These are phyloP conservation scores for Erythrolamprus reginae DNA, from an alignment of 2,113 vertebrate species.

Conservation along the genomic window DNA sequence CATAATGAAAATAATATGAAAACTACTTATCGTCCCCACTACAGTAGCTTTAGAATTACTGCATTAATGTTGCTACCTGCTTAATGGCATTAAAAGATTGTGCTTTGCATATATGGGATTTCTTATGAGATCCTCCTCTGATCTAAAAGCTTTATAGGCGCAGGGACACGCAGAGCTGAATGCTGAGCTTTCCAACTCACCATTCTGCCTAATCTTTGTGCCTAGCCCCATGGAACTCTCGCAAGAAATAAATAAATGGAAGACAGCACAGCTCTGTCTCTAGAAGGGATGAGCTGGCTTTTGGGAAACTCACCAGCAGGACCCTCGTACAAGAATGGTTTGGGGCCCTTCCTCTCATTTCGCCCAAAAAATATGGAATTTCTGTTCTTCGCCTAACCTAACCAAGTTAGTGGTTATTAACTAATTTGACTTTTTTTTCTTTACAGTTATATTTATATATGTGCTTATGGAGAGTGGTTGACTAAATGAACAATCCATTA, in stretches of 20 bases:
- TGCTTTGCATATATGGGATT: background rate
- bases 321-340: too few species aligned
- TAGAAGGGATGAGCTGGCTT: background rate
- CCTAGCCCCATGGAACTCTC: background rate
- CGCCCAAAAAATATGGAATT: background rate
- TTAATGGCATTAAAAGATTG: background rate
- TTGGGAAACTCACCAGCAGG: background rate
- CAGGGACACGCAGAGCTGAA: background rate
- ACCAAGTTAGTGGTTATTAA: background rate
- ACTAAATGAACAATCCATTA: background rate
- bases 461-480: background rate
- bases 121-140: constrained; percentile 15
- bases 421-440: background rate
- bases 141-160: constrained; percentile 9
- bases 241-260: background rate
- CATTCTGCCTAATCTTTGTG: background rate
- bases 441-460: background rate
- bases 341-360: background rate
- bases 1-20: background rate
- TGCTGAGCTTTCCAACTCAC: background rate
- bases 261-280: background rate
- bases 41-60: background rate
- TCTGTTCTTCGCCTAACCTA: background rate
- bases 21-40: background rate
- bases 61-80: background rate